A percentile compares a stretch with the other conserved stretches of the same genome.
Conservation (phyloP, 30 jellyfish, hydroid and myxozoan genomes). For the Aurelia aurita region DNA sequence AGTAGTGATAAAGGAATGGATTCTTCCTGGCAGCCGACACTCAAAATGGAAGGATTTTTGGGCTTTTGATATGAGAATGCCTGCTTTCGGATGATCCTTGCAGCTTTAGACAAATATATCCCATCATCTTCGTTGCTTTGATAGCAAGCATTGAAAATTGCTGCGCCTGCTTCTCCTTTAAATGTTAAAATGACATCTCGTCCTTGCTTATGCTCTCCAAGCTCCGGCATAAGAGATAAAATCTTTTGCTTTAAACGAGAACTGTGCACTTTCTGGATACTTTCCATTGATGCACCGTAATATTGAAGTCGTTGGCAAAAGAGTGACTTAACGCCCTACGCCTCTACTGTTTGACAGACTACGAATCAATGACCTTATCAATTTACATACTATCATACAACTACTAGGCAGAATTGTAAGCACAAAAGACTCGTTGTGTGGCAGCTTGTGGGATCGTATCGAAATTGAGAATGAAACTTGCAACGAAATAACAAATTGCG, state of each 20-base stretch:
- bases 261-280: conserved; percentile 2
- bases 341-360: no score
- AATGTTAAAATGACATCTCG: conserved; percentile 3
- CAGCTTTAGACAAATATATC: conserved; percentile 19
- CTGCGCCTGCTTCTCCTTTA: conserved; percentile 9
- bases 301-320: neutral
- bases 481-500: no score
- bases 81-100: conserved; percentile 16
- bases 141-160: conserved; percentile 12
- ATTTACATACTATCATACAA: no score
- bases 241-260: conserved; percentile 38
- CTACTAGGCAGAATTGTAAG: no score
- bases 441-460: no score
- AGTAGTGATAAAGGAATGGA: neutral
- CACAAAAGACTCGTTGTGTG: no score
- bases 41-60: no score
- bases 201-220: conserved; percentile 27
- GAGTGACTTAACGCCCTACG: no score
- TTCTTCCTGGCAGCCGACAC: no score
- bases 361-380: no score
- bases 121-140: conserved; percentile 22
- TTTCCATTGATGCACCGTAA: neutral
- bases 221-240: conserved; percentile 11
- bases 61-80: no score
- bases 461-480: no score